Conservation (phyloP, 2,888 invertebrate genomes). For the Meghimatium bilineatum region DNA sequence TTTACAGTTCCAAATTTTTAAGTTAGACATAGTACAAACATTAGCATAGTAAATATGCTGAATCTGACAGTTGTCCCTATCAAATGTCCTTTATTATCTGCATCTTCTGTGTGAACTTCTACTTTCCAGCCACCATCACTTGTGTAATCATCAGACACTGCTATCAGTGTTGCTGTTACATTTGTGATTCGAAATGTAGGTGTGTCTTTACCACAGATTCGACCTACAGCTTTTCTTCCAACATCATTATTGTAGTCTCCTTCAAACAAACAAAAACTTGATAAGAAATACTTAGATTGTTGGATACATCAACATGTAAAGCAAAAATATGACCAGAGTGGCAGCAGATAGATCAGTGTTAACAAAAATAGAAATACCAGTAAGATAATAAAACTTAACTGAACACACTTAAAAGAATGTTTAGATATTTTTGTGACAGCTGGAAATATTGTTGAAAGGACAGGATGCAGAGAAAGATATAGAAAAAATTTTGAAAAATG, state of each 20-base stretch:
- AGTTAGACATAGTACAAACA: background rate
- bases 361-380: too few relatives aligned
- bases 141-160: background rate
- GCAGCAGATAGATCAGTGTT: too few relatives aligned
- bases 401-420: too few relatives aligned
- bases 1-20: background rate
- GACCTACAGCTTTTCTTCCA: background rate
- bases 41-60: background rate
- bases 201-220: slow-evolving; percentile 21
- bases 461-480: too few relatives aligned
- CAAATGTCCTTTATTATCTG: background rate
- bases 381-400: too few relatives aligned
- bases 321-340: too few relatives aligned
- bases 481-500: too few relatives aligned
- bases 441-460: too few relatives aligned
- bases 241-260: background rate
- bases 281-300: too few relatives aligned
- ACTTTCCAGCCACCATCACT: slow-evolving; percentile 17
- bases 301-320: too few relatives aligned
- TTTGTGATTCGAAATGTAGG: background rate
- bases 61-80: background rate
- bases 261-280: background rate
- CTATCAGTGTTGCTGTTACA: background rate
- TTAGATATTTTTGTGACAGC: too few relatives aligned
- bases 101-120: background rate